Conservation (phyloP, 53 echinoderm and acorn worm species). For the Mesocentrotus franciscanus region DNA sequence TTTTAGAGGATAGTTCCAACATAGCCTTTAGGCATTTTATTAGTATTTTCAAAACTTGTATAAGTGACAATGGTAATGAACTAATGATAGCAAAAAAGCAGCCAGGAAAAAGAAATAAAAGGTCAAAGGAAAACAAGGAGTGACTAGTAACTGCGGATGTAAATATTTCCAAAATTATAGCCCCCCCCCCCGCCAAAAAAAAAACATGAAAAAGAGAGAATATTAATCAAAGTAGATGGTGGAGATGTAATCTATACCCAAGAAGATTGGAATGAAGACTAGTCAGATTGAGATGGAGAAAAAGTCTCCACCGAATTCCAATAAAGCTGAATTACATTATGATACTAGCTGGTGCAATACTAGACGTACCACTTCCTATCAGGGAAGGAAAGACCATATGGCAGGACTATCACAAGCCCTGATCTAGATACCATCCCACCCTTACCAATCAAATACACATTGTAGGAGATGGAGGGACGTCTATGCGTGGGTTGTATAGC, state of each 20-base stretch:
- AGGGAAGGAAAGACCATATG: not conserved
- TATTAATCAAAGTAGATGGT: not conserved
- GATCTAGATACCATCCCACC: not conserved
- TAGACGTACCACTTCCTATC: not conserved
- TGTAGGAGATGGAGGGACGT: not conserved
- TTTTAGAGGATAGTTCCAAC: no score
- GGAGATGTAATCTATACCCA: not conserved
- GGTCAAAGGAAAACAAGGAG: not conserved
- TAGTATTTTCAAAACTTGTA: no score
- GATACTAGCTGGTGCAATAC: not conserved
- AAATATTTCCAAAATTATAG: no score
- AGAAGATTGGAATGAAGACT: not conserved
- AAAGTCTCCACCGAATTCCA: not conserved
- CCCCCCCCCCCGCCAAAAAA: not conserved
- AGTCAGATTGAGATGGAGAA: not conserved
- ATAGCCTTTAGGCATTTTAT: no score
- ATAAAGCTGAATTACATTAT: slow-evolving; percentile 11
- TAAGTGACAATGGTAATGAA: no score
- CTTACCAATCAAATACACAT: not conserved
- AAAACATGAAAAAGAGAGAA: no score
- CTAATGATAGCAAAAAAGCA: no score
- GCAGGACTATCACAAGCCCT: not conserved
- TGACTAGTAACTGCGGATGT: not conserved
- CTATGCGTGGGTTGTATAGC: not conserved
- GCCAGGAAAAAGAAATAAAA: no score